Conservation (phyloP, 2,113 vertebrate species). For the Podarcis raffonei region DNA sequence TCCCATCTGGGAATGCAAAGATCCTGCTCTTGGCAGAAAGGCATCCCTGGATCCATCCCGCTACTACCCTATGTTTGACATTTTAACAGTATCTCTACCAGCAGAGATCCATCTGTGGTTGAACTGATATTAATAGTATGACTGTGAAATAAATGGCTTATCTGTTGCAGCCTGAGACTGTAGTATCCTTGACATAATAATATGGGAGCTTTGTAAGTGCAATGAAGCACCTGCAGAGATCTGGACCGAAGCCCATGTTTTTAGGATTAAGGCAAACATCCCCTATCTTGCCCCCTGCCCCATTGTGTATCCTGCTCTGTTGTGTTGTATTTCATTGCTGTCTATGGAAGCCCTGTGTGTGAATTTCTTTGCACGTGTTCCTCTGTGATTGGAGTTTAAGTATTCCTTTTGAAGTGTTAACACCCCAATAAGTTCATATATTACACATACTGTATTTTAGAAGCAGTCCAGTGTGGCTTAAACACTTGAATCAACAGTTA, state of each 20-base stretch:
- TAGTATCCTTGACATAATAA: background rate
- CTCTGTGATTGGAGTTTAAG: constrained; percentile 2
- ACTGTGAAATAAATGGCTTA: background rate
- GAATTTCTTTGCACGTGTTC: background rate
- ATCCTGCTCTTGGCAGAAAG: background rate
- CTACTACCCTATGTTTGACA: background rate
- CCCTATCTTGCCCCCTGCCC: background rate
- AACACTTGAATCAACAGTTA: constrained; percentile 64
- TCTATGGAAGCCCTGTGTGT: background rate
- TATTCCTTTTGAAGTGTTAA: constrained; percentile 18
- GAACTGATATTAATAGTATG: background rate
- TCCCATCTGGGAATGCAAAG: background rate
- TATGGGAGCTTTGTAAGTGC: background rate
- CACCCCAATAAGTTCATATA: constrained; percentile 25
- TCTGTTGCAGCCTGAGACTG: background rate
- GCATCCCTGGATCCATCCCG: background rate
- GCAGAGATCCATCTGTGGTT: background rate
- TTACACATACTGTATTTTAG: constrained; percentile 42
- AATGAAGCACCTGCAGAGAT: background rate
- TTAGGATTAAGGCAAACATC: background rate
- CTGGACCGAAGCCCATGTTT: background rate
- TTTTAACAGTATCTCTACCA: background rate
- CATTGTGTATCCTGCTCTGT: background rate
- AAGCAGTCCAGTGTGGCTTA: constrained; percentile 33
- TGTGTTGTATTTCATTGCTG: background rate